These are phyloP conservation scores for Phoronis australis DNA, from an alignment of 2,888 invertebrate species.

Conservation along the genomic window DNA sequence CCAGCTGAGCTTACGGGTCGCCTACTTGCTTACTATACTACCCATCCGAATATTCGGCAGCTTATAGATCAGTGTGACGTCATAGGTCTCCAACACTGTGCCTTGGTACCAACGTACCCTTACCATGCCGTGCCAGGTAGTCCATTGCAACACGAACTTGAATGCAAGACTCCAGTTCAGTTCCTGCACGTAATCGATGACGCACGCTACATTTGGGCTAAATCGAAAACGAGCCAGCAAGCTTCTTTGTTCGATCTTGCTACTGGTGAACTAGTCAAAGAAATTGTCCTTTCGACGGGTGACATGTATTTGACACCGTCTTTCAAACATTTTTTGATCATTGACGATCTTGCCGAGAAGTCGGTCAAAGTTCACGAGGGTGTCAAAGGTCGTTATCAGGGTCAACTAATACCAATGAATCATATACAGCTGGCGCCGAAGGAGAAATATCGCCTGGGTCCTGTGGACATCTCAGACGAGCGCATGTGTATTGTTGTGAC, in stretches of 20 bases:
- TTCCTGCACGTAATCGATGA: conserved; percentile 26
- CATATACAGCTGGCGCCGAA: conserved; percentile 37
- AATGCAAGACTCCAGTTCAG: conserved; percentile 20
- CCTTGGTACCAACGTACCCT: conserved; percentile 43
- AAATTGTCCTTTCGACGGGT: conserved; percentile 40
- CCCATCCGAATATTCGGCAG: conserved; percentile 36
- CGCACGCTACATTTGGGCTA: conserved; percentile 30
- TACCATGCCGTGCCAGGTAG: conserved; percentile 44
- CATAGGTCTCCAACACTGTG: conserved; percentile 37
- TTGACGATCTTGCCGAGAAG: conserved; percentile 43
- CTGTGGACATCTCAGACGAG: conserved; percentile 31
- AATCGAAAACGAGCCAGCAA: conserved; percentile 27
- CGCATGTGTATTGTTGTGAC: conserved; percentile 38
- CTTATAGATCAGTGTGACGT: conserved; percentile 45
- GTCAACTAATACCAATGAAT: conserved; percentile 47
- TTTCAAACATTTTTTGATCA: conserved; percentile 33
- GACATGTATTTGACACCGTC: conserved; percentile 38
- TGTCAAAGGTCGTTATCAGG: conserved; percentile 37
- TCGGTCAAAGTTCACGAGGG: conserved; percentile 43
- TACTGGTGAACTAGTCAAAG: conserved; percentile 29
- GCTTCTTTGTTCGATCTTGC: conserved; percentile 37
- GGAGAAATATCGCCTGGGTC: conserved; percentile 35
- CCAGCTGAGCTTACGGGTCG: conserved; percentile 47
- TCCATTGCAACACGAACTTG: conserved; percentile 36
- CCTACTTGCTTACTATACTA: conserved; percentile 42